These are phyloP conservation scores for Sycon ciliatum DNA, from an alignment of 37 sponge, comb jelly and placozoan genomes.

Conservation along the genomic window DNA sequence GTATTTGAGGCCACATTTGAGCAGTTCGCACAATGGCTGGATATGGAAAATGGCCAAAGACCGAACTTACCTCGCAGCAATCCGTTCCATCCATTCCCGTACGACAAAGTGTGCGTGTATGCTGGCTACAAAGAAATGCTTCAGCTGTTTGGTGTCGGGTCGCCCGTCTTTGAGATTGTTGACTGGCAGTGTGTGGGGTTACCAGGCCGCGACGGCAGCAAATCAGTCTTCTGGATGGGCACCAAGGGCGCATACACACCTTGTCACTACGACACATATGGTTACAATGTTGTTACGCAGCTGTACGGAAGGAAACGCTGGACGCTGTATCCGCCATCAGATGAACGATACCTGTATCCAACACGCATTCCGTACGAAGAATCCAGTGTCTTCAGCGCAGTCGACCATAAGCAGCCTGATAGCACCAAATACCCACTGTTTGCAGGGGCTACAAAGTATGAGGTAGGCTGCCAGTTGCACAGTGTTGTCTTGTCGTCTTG, in stretches of 20 bases:
- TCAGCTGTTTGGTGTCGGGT: conserved; percentile 35
- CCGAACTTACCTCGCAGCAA: too few relatives aligned
- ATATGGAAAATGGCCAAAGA: too few relatives aligned
- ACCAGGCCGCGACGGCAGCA: conserved; percentile 33
- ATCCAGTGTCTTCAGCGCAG: conserved; percentile 79
- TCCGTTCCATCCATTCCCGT: conserved; percentile 10
- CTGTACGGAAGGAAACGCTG: conserved; percentile 74
- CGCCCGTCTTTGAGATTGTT: conserved; percentile 26
- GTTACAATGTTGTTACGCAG: conserved; percentile 85
- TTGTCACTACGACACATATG: conserved; percentile 94
- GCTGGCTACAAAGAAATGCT: conserved; percentile 78
- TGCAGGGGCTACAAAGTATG: conserved; percentile 20
- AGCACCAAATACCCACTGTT: conserved; percentile 38
- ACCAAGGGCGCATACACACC: conserved; percentile 78
- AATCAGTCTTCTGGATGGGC: conserved; percentile 83
- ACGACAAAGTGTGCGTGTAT: conserved; percentile 57
- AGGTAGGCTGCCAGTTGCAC: conserved; percentile 33
- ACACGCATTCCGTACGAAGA: conserved; percentile 90
- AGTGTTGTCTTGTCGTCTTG: too few relatives aligned
- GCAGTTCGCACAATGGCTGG: too few relatives aligned
- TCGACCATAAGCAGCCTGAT: conserved; percentile 59
- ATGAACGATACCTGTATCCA: conserved; percentile 54
- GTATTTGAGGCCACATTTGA: too few relatives aligned
- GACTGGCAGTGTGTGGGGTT: conserved; percentile 80
- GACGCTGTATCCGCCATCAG: conserved; percentile 61